Evolutionary conservation across 2,797 vertebrate genomes (phyloP), one percentile per base, ranked within the genome.

Genomic region (Scomberomorus guttatus): DNA sequence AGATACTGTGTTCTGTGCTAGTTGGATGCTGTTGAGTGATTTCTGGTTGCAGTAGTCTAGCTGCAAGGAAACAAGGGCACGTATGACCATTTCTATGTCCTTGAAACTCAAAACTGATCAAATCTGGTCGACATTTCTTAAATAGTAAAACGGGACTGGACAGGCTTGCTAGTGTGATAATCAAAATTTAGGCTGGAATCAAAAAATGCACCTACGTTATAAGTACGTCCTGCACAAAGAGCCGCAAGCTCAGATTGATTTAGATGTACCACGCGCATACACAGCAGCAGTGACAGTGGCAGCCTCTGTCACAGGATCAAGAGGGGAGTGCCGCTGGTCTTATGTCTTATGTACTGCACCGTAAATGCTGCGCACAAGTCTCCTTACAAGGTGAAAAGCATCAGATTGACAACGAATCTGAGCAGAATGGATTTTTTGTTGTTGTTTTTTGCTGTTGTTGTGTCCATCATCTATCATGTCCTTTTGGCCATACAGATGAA

Each of bases 381-480:
- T 72, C n/a, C 34, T 32, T 64, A 15, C 79, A 82, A 76, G 72
- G 65, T 81, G 61, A 82, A 86, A 75, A 37, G n/a, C 46, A 46
- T 61, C 34, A n/a, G 3, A 66, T 32, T 25, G 51, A 58, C 59
- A 46, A 15, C 32, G 46, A 55, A 66, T 65, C 39, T 22, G 56
- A 66, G 22, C 59, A 70, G 27, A 67, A 37, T n/a, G 20, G 6
- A 65, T 56, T 4, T 0, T 22, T 44, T 11, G 7, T 22, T 12
- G 44, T 52, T 51, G 51, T 34, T 37, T 64, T 25, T 58, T 6
- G 27, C 27, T 32, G 29, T 6, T 1, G 29, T 32, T 11, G 12
- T 34, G 22, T 37, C 34, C 17, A 14, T 56, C 24, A 67, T 81
- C 27, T 27, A 8, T 65, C n/a, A 27, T 15, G 39, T 64, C 24